These are phyloP conservation scores for Percopsis transmontana DNA, from an alignment of 2,113 vertebrate species.

Conservation along the genomic window DNA sequence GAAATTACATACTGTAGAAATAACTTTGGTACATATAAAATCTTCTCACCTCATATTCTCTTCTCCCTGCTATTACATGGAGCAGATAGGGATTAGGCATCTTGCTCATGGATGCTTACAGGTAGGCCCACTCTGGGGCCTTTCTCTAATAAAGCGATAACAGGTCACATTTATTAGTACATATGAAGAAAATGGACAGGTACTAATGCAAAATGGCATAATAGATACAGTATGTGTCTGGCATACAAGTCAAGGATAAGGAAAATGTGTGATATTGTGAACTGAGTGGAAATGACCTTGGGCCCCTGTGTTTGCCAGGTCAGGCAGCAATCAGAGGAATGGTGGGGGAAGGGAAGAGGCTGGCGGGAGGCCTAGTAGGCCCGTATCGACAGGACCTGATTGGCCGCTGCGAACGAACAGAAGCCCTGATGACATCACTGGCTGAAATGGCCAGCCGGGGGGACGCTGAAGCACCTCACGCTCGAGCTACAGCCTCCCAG, in stretches of 20 bases:
- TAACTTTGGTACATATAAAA: too few species aligned
- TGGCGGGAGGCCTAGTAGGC: slow-evolving; percentile 91
- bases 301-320: slow-evolving; percentile 72
- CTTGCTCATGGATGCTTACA: too few species aligned
- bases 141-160: too few species aligned
- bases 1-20: too few species aligned
- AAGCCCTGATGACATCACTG: slow-evolving; percentile 87
- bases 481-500: slow-evolving; percentile 86
- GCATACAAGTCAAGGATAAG: background rate
- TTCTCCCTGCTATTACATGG: too few species aligned
- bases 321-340: slow-evolving; percentile 96
- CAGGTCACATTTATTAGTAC: background rate
- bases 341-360: slow-evolving; percentile 91
- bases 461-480: slow-evolving; percentile 91
- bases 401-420: slow-evolving; percentile 90
- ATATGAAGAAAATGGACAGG: background rate
- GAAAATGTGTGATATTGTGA: background rate
- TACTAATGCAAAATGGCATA: background rate
- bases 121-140: too few species aligned
- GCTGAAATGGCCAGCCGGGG: slow-evolving; percentile 89
- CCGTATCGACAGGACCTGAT: slow-evolving; percentile 93
- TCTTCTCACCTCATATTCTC: too few species aligned
- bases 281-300: slow-evolving; percentile 5
- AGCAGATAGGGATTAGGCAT: too few species aligned
- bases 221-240: too few species aligned